Evolutionary conservation across 2,113 vertebrate genomes (phyloP), one percentile per base, ranked within the genome.

Genomic region (Otocyon megalotis): DNA sequence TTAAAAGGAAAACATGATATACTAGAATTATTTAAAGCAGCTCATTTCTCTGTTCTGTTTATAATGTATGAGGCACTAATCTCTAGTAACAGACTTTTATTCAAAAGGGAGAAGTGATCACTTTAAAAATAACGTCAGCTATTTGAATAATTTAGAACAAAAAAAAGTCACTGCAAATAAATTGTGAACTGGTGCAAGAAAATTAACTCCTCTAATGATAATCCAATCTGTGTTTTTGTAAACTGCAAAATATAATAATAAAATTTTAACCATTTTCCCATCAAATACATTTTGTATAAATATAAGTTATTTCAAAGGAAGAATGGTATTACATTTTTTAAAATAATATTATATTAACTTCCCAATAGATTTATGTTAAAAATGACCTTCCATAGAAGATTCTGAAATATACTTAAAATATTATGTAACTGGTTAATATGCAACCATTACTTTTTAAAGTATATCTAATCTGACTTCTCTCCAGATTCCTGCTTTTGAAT

Each of bases 111-210:
- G 71, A 97, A 98, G 89, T 72, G 65, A 98, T 98, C 95, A 92
- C 89, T 97, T 98, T 98, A 96, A 98, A 98, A 98, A 97, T 94
- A 97, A 97, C 76, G 86, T 53, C 43, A 96, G 82, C 54, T 94
- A 92, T 97, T 96, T 98, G 79, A 98, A 98, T 98, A 97, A 96
- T 98, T 93, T 84, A 79, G 32, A 98, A 94, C 48, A 32, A 83
- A 22, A 82, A 92, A 90, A 62, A 58, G 8, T 3, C 43, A 88
- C 24, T 65, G 43, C 5, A 94, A 91, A 91, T 91, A 86, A 28
- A 94, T 97, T 97, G 89, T 93, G 15, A 95, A 92, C 16, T 60
- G n/a, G 17, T 92, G 9, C 24, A 92, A 95, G 10, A 17, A 96
- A 94, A 76, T 15, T 79, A 90, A 77, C 37, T 86, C 35, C 17